Conservation (phyloP, 2,888 invertebrate genomes). For the Amiota minor region DNA sequence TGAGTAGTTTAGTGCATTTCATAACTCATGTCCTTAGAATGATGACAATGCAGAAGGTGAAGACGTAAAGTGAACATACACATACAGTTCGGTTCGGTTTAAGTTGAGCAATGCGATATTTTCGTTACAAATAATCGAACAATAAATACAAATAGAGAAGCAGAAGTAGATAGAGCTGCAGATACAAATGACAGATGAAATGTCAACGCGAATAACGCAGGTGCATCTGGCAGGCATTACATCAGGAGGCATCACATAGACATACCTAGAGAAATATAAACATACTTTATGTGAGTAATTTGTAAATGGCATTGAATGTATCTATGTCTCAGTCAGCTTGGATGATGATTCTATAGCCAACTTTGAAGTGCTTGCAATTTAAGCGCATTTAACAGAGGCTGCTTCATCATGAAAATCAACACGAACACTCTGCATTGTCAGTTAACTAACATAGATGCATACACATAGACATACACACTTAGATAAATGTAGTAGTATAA, state of each 20-base stretch:
- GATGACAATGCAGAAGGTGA: no score
- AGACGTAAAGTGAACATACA: no score
- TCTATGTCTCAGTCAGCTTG: neutral
- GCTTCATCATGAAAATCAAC: neutral
- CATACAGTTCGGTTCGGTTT: neutral
- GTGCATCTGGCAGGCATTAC: neutral
- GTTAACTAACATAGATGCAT: neutral
- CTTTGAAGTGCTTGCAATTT: neutral
- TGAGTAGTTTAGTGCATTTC: neutral
- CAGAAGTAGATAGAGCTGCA: no score
- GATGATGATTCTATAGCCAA: neutral
- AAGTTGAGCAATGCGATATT: neutral
- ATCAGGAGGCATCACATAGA: conserved; percentile 38
- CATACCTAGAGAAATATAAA: conserved; percentile 35
- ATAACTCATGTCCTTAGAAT: conserved; percentile 17
- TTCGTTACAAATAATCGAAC: conserved; percentile 22
- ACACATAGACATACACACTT: neutral
- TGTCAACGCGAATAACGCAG: conserved; percentile 15
- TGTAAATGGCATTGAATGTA: conserved; percentile 52
- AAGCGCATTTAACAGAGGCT: conserved; percentile 13
- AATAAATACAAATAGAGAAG: conserved; percentile 18
- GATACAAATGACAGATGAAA: conserved; percentile 24
- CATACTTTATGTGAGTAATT: conserved; percentile 27
- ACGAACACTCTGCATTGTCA: no score
- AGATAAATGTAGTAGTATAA: neutral